Percentiles rank a stretch among this genome's conserved stretches.
These are phyloP conservation scores for Charina bottae DNA, from an alignment of 2,113 vertebrate species.

Conservation along the genomic window DNA sequence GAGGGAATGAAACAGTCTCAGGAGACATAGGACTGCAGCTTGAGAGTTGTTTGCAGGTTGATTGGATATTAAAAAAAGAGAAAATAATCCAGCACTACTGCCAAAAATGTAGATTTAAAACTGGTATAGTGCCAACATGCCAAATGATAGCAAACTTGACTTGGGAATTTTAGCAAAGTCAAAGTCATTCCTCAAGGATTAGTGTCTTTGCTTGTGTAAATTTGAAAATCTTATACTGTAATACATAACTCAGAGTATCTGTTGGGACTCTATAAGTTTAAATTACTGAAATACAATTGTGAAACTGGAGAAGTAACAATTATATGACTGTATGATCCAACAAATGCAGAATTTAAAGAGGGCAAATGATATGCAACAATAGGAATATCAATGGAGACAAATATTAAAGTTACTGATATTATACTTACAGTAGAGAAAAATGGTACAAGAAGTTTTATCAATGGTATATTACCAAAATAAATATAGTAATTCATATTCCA, in stretches of 20 bases:
- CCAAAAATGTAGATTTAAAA: constrained; percentile 43
- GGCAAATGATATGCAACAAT: not conserved
- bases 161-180: constrained; percentile 46
- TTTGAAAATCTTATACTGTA: not conserved
- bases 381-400: not conserved
- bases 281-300: not conserved
- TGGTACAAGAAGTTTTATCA: not conserved
- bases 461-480: not conserved
- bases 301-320: not conserved
- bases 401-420: not conserved
- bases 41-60: constrained; percentile 35
- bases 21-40: constrained; percentile 54
- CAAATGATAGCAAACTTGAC: not conserved
- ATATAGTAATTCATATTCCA: not conserved
- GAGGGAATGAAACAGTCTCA: constrained; percentile 39
- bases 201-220: not conserved
- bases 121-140: constrained; percentile 15
- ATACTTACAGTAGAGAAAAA: not conserved
- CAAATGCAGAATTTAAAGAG: not conserved
- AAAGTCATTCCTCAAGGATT: not conserved
- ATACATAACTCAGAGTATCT: not conserved
- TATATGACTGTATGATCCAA: not conserved
- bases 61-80: constrained; percentile 26
- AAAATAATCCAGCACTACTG: not conserved
- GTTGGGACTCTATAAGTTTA: not conserved